phyloP scores from a whole-genome alignment of 2,797 vertebrate species.

The Hippocampus kuda region DNA sequence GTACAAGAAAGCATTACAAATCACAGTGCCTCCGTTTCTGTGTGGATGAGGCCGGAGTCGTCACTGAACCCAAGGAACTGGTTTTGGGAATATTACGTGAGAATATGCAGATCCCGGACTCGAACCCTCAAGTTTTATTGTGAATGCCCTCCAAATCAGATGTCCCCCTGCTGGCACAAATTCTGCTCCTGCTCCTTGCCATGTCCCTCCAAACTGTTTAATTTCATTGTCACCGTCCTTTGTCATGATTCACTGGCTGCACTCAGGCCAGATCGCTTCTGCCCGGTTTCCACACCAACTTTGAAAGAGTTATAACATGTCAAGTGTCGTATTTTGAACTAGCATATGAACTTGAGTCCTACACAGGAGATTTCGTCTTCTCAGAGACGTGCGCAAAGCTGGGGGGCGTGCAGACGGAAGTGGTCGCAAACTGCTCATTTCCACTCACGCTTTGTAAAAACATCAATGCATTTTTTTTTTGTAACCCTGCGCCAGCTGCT shows the following conservation, averaged over 20 bases:
- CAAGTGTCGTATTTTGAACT: slow-evolving; percentile 3
- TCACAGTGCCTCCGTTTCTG: too few species aligned
- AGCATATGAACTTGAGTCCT: slow-evolving; percentile 11
- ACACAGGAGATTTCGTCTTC: slow-evolving; percentile 29
- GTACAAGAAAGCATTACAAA: too few species aligned
- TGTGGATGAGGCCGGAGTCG: too few species aligned
- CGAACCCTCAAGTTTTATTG: too few species aligned
- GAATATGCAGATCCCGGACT: too few species aligned
- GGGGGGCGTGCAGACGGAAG: slow-evolving; percentile 38
- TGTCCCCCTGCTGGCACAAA: too few species aligned
- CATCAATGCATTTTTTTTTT: slow-evolving; percentile 29
- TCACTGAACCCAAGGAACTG: too few species aligned
- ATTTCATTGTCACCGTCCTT: slow-evolving; percentile 5
- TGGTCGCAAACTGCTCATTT: slow-evolving; percentile 23
- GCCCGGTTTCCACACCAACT: slow-evolving; percentile 11
- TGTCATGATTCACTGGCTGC: not conserved
- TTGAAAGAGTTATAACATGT: slow-evolving; percentile 8
- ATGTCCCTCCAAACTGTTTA: not conserved
- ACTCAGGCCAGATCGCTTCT: slow-evolving; percentile 10
- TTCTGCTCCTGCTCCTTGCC: not conserved
- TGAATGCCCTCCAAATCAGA: too few species aligned
- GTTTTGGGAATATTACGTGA: too few species aligned
- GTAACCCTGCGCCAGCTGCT: slow-evolving; percentile 42
- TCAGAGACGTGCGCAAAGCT: slow-evolving; percentile 42
- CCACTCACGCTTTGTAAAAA: slow-evolving; percentile 22